Base-by-base conservation (phyloP, 2,113 vertebrate genomes). In the Rhinichthys klamathensis region DNA sequence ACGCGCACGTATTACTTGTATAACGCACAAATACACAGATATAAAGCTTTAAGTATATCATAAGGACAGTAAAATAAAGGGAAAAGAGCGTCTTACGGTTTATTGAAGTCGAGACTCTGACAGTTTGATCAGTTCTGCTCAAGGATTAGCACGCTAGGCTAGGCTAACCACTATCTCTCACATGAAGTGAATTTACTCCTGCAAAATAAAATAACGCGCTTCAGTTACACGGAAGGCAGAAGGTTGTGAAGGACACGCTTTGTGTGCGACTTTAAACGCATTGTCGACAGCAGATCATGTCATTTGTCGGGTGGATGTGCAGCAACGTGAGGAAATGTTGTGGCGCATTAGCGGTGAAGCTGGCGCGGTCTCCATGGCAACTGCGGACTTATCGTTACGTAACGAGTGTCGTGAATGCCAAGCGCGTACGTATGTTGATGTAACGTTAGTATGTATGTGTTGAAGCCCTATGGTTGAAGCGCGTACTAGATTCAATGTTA, bases 331-430 rank as follows among this genome's bases (percentile, higher is more conserved):
- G 7, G 2, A 23, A 35, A n/a, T 44, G n/a, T 44, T 74, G 9
- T 54, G 60, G 46, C 63, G 75, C 84, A n/a, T 6, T 27, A 67
- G 84, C 81, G 6, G 25, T 51, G 74, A 88, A 88, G 81, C 84
- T 49, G 76, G 38, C 60, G 58, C 35, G 67, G 87, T 88, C 86
- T 38, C 84, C 80, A 58, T 25, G 30, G 63, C 67, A 65, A 88
- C 84, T 25, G 56, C 84, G 87, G n/a, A 38, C 11, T 41, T 27
- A 13, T 18, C 69, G 56, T 60, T 18, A 58, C 65, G 80, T 35
- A 67, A 8, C 21, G 23, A 1, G 8, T 27, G 9, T 63, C 25
- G 75, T 54, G 82, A 87, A 87, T 80, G 0, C 11, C 30, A 60
- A 30, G 4, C 18, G 44, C 67, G 65, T 81, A 86, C 85, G 80